Evolutionary conservation across 2,797 vertebrate genomes (phyloP), one percentile per base, ranked within the genome.

Genomic region (Enteromius unitaeniatus): DNA sequence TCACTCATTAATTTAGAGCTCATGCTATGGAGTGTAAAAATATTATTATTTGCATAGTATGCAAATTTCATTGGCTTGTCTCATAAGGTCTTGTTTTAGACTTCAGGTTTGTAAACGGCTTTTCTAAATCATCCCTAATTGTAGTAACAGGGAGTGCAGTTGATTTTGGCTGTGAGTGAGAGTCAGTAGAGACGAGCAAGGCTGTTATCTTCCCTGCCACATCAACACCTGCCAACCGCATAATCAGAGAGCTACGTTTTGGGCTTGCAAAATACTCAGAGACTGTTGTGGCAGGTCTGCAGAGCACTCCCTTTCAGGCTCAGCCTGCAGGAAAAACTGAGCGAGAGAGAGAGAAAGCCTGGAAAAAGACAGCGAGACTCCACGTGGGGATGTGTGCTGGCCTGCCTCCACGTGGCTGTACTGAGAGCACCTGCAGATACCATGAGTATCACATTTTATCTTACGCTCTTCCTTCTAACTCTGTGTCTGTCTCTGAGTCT

Each of bases 191-290:
- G 85, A 90, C 80, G 84, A 85, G 60, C 78, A 88, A 88, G 91
- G 90, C 90, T 92, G 86, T 92, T 89, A 91, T 93, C 91, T 90
- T 77, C 49, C 60, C 42, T 51, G 70, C 81, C 83, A 87, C 86
- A 90, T 90, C 86, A 85, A 89, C 88, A 86, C 88, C 88, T 88
- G 87, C 84, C 86, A 82, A 87, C 85, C 79, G 77, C 83, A 67
- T 80, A 86, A 83, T 85, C 84, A 83, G 62, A 80, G 72, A 86
- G 79, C 78, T 84, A 80, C 34, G 21, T 84, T 76, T 49, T 81
- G 76, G 51, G 81, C 78, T 85, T 69, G 74, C 78, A 79, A 84
- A 79, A 76, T 82, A 79, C 85, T 82, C 81, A 72, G 51, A 85
- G 77, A 84, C 69, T 90, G 88, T 91, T 90, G 79, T 84, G 87